A percentile compares a stretch with the other conserved stretches of the same genome.
These are phyloP conservation scores for Pipistrellus kuhlii DNA, from an alignment of 2,797 vertebrate genomes.

Conservation along the genomic window DNA sequence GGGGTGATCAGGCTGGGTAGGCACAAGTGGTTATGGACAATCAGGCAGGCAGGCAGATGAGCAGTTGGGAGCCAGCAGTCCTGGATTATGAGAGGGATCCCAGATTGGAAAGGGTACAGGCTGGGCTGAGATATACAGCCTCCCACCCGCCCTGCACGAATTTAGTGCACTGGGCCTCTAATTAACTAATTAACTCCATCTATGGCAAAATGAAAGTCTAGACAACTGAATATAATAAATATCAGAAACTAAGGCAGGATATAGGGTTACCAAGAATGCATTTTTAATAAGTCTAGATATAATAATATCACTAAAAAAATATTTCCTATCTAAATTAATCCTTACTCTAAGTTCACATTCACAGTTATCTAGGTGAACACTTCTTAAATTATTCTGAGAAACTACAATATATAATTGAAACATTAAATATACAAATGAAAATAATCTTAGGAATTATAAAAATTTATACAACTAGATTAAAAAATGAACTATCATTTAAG, in stretches of 20 bases:
- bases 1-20: no score
- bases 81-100: no score
- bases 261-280: not conserved
- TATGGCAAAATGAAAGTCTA: conserved; percentile 26
- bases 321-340: not conserved
- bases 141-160: no score
- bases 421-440: conserved; percentile 19
- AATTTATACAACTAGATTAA: not conserved
- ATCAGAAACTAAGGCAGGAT: not conserved
- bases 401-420: not conserved
- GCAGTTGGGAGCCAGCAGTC: no score
- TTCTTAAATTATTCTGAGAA: conserved; percentile 43
- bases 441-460: not conserved
- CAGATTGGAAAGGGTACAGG: no score
- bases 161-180: no score
- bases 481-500: conserved; percentile 10
- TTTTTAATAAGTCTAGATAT: not conserved
- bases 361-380: not conserved
- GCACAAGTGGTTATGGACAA: no score
- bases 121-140: no score
- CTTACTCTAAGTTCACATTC: not conserved
- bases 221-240: conserved; percentile 34
- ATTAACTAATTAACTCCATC: not conserved
- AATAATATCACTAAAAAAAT: not conserved
- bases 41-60: no score